phyloP scores from a whole-genome alignment of 35 echinoderm and acorn worm species.

The Apostichopus japonicus region DNA sequence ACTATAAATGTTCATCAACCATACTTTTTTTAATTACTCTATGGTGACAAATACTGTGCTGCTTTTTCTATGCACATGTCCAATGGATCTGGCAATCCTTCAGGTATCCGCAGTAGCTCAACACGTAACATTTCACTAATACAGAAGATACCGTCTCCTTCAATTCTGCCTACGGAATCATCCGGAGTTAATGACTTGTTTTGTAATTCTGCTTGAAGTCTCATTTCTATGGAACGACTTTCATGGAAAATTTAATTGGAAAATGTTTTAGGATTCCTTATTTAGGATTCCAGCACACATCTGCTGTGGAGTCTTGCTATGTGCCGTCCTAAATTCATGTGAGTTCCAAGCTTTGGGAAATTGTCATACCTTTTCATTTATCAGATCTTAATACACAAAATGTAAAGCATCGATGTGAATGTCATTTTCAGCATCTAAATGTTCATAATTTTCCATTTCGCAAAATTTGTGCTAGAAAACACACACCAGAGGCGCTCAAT shows the following conservation, averaged over 20 bases:
- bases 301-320: slow-evolving; percentile 1
- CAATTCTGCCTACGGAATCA: too few species aligned
- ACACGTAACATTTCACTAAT: too few species aligned
- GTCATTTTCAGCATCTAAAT: background rate
- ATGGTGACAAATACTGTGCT: too few species aligned
- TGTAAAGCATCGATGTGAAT: slow-evolving; percentile 23
- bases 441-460: slow-evolving; percentile 10
- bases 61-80: too few species aligned
- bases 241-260: slow-evolving; percentile 1
- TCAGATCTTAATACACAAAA: background rate
- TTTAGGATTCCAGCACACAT: background rate
- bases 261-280: slow-evolving; percentile 18
- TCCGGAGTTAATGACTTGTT: too few species aligned
- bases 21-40: too few species aligned
- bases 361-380: background rate
- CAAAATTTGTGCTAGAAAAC: slow-evolving; percentile 5
- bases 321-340: background rate
- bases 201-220: slow-evolving; percentile 2
- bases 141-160: too few species aligned
- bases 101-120: too few species aligned
- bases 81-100: too few species aligned
- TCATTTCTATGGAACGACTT: background rate
- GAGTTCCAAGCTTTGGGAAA: background rate
- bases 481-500: slow-evolving; percentile 73
- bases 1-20: too few species aligned